phyloP scores from a whole-genome alignment of 1,140 invertebrate species.

The Pararge aegeria region DNA sequence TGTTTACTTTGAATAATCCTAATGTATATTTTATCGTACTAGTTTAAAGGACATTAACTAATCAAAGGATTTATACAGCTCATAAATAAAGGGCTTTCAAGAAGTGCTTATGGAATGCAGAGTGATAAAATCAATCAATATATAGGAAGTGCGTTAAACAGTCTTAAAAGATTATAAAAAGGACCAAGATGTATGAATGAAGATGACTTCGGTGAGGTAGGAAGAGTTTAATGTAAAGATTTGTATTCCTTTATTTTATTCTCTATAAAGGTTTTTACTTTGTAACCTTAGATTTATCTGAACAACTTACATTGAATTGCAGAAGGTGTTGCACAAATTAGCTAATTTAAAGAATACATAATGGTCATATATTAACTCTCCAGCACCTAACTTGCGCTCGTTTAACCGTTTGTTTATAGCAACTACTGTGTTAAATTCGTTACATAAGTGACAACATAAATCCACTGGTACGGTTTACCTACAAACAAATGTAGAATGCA shows the following conservation, averaged over 20 bases:
- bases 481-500: constrained; percentile 15
- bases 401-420: constrained; percentile 24
- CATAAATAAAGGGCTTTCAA: neutral
- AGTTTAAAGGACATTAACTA: neutral
- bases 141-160: neutral
- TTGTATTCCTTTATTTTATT: too few relatives aligned
- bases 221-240: neutral
- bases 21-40: constrained; percentile 1
- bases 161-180: neutral
- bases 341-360: constrained; percentile 20
- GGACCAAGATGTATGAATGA: neutral
- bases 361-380: constrained; percentile 20
- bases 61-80: constrained; percentile 2
- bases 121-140: neutral
- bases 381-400: constrained; percentile 11
- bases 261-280: too few relatives aligned
- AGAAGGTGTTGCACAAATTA: constrained; percentile 5
- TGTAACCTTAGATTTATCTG: too few relatives aligned
- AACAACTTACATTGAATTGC: neutral
- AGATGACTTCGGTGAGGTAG: neutral
- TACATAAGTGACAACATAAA: constrained; percentile 36
- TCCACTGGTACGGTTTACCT: constrained; percentile 4
- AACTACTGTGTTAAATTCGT: constrained; percentile 31
- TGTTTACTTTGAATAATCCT: constrained; percentile 1
- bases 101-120: neutral